These are phyloP conservation scores for Lamprotornis superbus DNA, from an alignment of 2,113 vertebrate genomes.

Conservation along the genomic window DNA sequence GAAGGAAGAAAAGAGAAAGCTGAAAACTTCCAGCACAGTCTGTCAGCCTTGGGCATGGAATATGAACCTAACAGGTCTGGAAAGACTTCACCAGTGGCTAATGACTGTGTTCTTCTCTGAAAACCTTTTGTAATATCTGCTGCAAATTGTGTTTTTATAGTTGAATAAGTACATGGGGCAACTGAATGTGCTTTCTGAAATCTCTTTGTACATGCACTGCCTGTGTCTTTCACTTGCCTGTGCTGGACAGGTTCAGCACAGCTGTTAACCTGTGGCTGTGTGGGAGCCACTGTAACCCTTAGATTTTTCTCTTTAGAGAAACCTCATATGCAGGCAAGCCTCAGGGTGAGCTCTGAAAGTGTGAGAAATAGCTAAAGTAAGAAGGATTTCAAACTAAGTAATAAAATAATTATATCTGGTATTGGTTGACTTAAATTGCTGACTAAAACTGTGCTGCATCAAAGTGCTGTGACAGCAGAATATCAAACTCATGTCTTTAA, in stretches of 20 bases:
- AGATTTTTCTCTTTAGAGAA: neutral
- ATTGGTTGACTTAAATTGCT: neutral
- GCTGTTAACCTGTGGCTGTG: neutral
- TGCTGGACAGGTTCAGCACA: neutral
- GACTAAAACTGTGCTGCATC: neutral
- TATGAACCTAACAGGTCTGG: neutral
- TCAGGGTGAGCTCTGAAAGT: neutral
- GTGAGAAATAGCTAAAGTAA: neutral
- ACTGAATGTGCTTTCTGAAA: neutral
- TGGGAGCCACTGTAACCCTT: neutral
- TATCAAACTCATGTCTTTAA: neutral
- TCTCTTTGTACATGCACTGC: neutral
- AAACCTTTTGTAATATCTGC: neutral
- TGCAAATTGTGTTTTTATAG: neutral
- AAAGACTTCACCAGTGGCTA: neutral
- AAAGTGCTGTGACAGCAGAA: neutral
- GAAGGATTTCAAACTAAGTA: neutral
- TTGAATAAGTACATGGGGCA: neutral
- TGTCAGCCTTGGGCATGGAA: neutral
- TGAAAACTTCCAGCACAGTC: neutral
- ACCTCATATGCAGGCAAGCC: neutral
- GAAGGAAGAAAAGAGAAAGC: neutral
- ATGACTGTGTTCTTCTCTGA: neutral
- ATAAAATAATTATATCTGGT: constrained; percentile 13
- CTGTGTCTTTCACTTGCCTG: neutral